Evolutionary conservation across 1,140 invertebrate genomes (phyloP), one percentile per base, ranked within the genome.

Genomic region (Octopus bimaculoides): DNA sequence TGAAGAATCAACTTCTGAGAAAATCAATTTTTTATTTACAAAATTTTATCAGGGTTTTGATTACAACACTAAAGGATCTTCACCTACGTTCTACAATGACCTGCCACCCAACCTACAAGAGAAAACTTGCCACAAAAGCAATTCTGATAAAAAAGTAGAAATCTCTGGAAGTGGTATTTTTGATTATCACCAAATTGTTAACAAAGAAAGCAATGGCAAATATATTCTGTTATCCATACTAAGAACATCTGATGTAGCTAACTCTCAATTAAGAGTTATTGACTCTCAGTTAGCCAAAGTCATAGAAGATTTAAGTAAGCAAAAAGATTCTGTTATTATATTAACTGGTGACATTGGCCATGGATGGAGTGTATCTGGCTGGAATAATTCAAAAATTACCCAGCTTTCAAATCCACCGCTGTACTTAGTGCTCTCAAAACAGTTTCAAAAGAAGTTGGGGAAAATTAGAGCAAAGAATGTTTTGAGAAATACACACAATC

Each of bases 311-410:
- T 52, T 52, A 52, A 52, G 5, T 8, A 12, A 14, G 52, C n/a
- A 52, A 53, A 53, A 52, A 52, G 52, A 75, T 41, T 41, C 74
- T 6, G 74, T 52, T 9, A 41, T 75, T 20, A 52, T 75, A 5
- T 75, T 75, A 52, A 75, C 17, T 14, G 52, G 74, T 74, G 74
- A 75, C 52, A 53, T 75, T 9, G 74, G 74, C 8, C 74, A 75
- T 41, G 74, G 74, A 20, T 41, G 20, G 14, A 75, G 41, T 52
- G 12, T 52, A 20, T 26, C 74, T 9, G 74, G 74, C 26, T 75
- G 74, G 74, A 26, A 75, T 7, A 41, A 41, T 75, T 53, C 41
- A 14, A 53, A 75, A 52, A 75, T 75, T 20, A 52, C 74, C 6
- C 74, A 75, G 20, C 41, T 75, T 14, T 75, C 74, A 75, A 75